Evolutionary conservation across 2,113 vertebrate species (phyloP).

Genomic region (Malurus melanocephalus): DNA sequence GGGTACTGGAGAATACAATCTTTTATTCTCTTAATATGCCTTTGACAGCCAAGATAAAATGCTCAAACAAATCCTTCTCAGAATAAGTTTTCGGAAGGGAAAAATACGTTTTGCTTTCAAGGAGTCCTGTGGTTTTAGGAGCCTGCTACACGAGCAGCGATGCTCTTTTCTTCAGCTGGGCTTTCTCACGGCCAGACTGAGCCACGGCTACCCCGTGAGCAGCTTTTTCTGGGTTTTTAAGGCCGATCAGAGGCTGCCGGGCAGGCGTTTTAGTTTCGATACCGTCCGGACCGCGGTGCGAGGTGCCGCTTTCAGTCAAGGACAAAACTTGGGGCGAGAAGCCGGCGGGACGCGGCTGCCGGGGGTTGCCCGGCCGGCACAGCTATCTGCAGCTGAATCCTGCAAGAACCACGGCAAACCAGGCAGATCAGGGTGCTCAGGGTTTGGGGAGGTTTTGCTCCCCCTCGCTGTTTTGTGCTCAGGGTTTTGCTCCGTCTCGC

Average conservation of each 20-base stretch:
- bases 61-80: not conserved
- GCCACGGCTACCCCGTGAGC: not conserved
- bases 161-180: not conserved
- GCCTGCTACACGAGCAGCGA: fast-evolving
- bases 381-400: not conserved
- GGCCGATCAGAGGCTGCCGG: not conserved
- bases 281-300: not conserved
- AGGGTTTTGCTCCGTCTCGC: no score
- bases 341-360: not conserved
- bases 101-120: not conserved
- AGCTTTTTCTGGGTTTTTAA: not conserved
- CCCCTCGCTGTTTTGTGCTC: no score
- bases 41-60: slow-evolving; percentile 1
- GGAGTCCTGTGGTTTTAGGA: not conserved
- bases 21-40: slow-evolving; percentile 13
- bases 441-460: not conserved
- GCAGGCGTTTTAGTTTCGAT: not conserved
- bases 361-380: not conserved
- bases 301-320: fast-evolving
- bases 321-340: not conserved
- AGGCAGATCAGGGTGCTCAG: not conserved
- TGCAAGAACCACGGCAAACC: fast-evolving
- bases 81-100: not conserved
- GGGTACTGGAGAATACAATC: slow-evolving; percentile 1
- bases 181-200: not conserved